A percentile compares a stretch with the other conserved stretches of the same genome.
Evolutionary conservation across 1,140 invertebrate species (phyloP).

Genomic region (Eueides isabella): DNA sequence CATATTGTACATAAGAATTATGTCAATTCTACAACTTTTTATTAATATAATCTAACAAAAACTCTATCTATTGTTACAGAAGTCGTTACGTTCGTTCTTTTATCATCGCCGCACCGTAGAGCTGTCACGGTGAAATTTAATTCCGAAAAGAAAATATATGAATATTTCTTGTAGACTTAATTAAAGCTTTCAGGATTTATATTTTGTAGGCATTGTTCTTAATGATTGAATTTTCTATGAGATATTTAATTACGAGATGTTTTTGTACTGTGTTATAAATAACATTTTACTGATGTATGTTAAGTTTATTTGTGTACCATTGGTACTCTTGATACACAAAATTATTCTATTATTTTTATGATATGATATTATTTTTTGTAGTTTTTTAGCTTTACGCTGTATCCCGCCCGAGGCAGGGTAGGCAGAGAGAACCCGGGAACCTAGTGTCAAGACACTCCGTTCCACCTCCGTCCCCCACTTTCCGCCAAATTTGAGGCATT

Average conservation of each 20-base stretch:
- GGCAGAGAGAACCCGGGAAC: no score
- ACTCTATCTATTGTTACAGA: slow-evolving; percentile 9
- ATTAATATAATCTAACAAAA: not conserved
- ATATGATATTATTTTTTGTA: no score
- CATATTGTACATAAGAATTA: not conserved
- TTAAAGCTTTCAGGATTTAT: slow-evolving; percentile 16
- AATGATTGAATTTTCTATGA: slow-evolving; percentile 9
- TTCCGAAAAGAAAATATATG: slow-evolving; percentile 20
- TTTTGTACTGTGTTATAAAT: not conserved
- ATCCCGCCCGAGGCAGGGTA: no score
- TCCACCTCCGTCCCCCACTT: no score
- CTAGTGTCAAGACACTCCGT: no score
- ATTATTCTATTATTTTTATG: no score
- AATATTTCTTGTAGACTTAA: slow-evolving; percentile 19
- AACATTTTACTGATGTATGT: not conserved
- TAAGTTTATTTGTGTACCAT: no score
- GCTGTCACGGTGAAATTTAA: slow-evolving; percentile 17
- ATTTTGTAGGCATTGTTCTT: slow-evolving; percentile 10
- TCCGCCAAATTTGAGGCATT: no score
- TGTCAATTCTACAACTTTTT: not conserved
- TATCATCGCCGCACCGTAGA: slow-evolving; percentile 9
- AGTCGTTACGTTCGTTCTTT: slow-evolving; percentile 10
- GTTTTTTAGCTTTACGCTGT: no score
- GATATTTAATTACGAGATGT: not conserved
- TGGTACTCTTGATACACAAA: no score